Conservation (phyloP, 1,140 invertebrate species). For the Aphis gossypii region DNA sequence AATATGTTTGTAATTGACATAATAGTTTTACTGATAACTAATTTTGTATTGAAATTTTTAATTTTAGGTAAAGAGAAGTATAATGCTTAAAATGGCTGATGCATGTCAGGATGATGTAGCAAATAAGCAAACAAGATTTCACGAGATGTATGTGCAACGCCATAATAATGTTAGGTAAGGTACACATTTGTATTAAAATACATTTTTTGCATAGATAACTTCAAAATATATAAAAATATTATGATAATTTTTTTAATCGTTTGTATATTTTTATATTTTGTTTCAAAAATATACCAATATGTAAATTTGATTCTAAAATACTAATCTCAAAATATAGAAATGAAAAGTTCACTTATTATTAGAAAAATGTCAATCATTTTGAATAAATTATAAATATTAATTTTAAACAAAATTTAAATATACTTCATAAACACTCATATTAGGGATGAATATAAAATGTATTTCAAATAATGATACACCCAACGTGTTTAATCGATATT, state of each 20-base stretch:
- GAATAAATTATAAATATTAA: constrained; percentile 19
- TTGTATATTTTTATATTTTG: background rate
- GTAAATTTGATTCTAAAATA: background rate
- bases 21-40: background rate
- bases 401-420: background rate
- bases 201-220: background rate
- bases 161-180: constrained; percentile 92
- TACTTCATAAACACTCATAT: background rate
- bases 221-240: background rate
- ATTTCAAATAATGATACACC: background rate
- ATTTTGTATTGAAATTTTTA: background rate
- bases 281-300: background rate
- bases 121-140: constrained; percentile 82
- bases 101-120: constrained; percentile 79
- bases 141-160: constrained; percentile 96
- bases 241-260: background rate
- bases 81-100: constrained; percentile 91
- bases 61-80: constrained; percentile 85
- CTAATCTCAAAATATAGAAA: background rate
- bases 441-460: background rate
- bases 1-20: background rate
- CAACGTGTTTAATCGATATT: background rate
- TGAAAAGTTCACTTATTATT: background rate
- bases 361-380: background rate
- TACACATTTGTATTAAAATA: background rate